Evolutionary conservation across 1,140 invertebrate genomes (phyloP), one percentile per base, ranked within the genome.

Genomic region (Drosophila auraria): DNA sequence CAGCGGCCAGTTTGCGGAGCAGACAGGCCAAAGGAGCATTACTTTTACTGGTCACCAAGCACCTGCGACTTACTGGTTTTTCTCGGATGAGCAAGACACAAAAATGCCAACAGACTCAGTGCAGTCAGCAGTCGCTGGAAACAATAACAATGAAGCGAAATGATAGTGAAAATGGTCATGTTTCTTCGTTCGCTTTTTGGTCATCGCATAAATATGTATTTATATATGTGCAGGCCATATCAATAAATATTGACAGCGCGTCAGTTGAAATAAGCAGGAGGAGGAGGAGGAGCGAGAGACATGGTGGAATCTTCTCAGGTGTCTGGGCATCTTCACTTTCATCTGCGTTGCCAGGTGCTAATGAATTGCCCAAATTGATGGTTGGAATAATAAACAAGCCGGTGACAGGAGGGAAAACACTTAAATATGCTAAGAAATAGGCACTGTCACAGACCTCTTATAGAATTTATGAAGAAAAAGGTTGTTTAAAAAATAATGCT

Each of bases 91-190:
- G 71, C 49, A 65, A 76, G 77, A 71, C 68, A 60, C 60, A 61
- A 51, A 68, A 54, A 82, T 70, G 38, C 72, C 63, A 49, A 49
- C 51, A 71, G 73, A 71, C 61, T 53, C 61, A 57, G 59, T 49
- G 64, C 68, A 69, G 36, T 57, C 9, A 36, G 33, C 33, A 36
- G 33, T 36, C 33, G 49, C 51, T 53, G 78, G 57, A 74, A 80
- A 84, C 77, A 84, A 84, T 86, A 87, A 87, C 79, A 87, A 82
- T 89, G 66, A 79, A 77, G 76, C 86, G 66, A 90, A 87, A 90
- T 89, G 84, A 90, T 89, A 89, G 84, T 89, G 84, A 89, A 89
- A 89, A 89, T 90, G 82, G 80, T 84, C 80, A 78, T 68, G 74
- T 78, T 78, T 78, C 74, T 78, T 62, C 75, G 23, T 53, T 63